Conservation (phyloP, 2,797 vertebrate species). For the Bufotes viridis region DNA sequence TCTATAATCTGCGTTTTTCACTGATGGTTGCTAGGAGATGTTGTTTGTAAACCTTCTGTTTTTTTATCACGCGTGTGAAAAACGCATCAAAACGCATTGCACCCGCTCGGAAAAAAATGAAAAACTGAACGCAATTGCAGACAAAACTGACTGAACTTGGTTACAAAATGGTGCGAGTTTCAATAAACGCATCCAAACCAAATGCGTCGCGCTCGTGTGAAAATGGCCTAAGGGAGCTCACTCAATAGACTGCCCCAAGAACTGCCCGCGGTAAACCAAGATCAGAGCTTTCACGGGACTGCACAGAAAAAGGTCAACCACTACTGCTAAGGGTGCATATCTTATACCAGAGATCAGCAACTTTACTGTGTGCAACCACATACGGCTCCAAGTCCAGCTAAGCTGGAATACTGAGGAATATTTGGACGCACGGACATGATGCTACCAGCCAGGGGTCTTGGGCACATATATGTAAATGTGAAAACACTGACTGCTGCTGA, state of each 20-base stretch:
- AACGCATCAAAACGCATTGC: no score
- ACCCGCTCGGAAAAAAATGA: no score
- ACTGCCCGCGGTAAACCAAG: neutral
- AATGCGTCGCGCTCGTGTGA: no score
- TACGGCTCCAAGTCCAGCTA: neutral
- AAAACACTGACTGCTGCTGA: no score
- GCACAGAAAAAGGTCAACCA: neutral
- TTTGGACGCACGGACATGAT: neutral
- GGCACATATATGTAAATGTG: neutral
- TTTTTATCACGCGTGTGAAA: no score
- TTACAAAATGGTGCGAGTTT: no score
- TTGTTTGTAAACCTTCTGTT: no score
- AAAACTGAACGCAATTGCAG: no score
- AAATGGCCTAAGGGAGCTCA: neutral
- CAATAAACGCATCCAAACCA: no score
- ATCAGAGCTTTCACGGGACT: neutral
- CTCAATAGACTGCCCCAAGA: constrained; percentile 2
- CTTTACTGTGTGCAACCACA: neutral
- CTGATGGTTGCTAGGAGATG: no score
- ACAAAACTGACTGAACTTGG: no score
- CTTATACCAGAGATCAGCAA: neutral
- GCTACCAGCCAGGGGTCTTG: neutral
- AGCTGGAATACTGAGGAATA: neutral
- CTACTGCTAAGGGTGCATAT: neutral
- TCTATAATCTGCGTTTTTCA: no score